Evolutionary conservation across 2,888 invertebrate genomes (phyloP), one percentile per base, ranked within the genome.

Genomic region (Arge pagana): DNA sequence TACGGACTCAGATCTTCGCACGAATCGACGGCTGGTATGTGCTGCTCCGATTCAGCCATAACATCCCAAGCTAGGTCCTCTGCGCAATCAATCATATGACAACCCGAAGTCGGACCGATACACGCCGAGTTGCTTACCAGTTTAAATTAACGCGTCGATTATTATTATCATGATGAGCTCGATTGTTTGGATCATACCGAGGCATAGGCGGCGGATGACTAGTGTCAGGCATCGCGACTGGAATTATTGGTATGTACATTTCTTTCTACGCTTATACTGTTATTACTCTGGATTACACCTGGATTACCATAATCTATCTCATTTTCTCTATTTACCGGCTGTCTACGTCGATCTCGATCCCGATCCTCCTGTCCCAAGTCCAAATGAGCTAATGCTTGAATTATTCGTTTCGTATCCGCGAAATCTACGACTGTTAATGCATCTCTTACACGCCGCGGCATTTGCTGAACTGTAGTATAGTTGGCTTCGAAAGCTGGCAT

Each of bases 391-490:
- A 56, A 28, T 6, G 53, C 49, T 45, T 52, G 53, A 7, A 39
- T 35, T 3, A 60, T 41, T 23, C 37, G 33, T n/a, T 49, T 42
- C 0, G 43, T 43, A 11, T 60, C 37, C 1, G 23, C n/a, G 19
- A 48, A 55, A 51, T 60, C 54, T 1, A 56, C 30, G 1, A 48
- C 48, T 1, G 53, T 26, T 11, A 60, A 36, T 0, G 56, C 37
- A n/a, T 45, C 49, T 2, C 49, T 53, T 10, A 54, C 42, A 18
- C 48, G 40, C 1, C 42, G 8, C 2, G 55, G 53, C 10, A 58
- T 42, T 55, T 58, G 56, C 42, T 60, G 52, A 8, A 55, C 33
- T 4, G 58, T 50, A n/a, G 35, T 48, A 26, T 55, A 57, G 31
- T 52, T 35, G 3, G 57, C 19, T 43, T 55, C 54, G 43, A 50